Percentiles rank a stretch among this genome's conserved stretches.
These are phyloP conservation scores for Tethea ocularis DNA, from an alignment of 2,888 invertebrate genomes.

Conservation along the genomic window DNA sequence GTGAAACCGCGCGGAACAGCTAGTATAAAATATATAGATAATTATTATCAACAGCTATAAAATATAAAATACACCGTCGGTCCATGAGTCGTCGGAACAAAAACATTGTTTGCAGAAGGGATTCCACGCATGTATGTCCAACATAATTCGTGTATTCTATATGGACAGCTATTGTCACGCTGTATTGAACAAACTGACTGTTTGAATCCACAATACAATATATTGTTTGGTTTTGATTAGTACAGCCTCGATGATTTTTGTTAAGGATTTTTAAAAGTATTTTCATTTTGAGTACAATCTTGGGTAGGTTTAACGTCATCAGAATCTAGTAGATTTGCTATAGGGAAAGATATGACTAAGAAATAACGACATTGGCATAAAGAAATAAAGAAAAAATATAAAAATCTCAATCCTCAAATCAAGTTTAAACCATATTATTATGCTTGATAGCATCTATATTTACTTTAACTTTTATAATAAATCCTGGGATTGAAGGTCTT, in stretches of 20 bases:
- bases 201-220: constrained; percentile 11
- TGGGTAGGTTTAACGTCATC: background rate
- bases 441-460: too few relatives aligned
- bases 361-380: too few relatives aligned
- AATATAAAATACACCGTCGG: background rate
- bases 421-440: too few relatives aligned
- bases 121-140: constrained; percentile 28
- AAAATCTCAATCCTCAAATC: too few relatives aligned
- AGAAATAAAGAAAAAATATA: too few relatives aligned
- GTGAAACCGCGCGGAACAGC: too few relatives aligned
- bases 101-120: constrained; percentile 25
- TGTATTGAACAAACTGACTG: constrained; percentile 9
- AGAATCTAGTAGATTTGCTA: too few relatives aligned
- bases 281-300: background rate
- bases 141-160: constrained; percentile 21
- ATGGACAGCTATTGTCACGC: constrained; percentile 12
- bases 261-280: background rate
- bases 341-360: too few relatives aligned
- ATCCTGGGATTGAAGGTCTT: too few relatives aligned
- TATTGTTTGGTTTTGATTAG: constrained; percentile 32
- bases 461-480: too few relatives aligned
- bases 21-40: too few relatives aligned
- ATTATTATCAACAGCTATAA: background rate
- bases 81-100: constrained; percentile 25
- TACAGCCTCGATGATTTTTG: constrained; percentile 4